phyloP scores from a whole-genome alignment of 2,888 invertebrate species.

The Eupithecia insigniata region DNA sequence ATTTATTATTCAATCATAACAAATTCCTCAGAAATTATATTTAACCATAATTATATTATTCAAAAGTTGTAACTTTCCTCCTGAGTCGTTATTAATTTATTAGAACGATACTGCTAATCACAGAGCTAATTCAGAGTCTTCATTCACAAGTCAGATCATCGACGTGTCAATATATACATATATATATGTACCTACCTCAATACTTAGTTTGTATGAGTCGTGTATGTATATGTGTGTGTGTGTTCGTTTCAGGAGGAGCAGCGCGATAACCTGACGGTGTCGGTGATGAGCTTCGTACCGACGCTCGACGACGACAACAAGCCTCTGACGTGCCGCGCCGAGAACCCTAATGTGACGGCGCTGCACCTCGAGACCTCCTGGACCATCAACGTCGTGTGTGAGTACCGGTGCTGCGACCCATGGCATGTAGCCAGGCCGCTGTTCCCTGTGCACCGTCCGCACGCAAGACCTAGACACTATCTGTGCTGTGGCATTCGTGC shows the following conservation, averaged over 20 bases:
- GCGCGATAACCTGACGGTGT: constrained; percentile 92
- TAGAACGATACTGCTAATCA: too few species aligned
- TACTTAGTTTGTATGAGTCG: background rate
- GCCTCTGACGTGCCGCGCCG: constrained; percentile 93
- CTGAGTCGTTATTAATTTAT: background rate
- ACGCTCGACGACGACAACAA: constrained; percentile 95
- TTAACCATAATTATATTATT: too few species aligned
- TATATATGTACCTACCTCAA: background rate
- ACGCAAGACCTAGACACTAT: background rate
- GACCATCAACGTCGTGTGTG: constrained; percentile 95
- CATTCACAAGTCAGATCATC: background rate
- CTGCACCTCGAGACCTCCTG: constrained; percentile 92
- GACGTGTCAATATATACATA: background rate
- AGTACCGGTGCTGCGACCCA: constrained; percentile 80
- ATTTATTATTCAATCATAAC: too few species aligned
- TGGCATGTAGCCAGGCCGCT: too few species aligned
- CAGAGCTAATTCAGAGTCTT: background rate
- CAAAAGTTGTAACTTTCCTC: background rate
- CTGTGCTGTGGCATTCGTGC: background rate
- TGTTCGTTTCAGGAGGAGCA: constrained; percentile 87
- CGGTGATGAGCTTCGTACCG: constrained; percentile 94
- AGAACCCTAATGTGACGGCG: constrained; percentile 95
- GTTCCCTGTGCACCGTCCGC: too few species aligned
- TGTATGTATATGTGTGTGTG: background rate
- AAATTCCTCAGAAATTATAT: too few species aligned